A percentile compares a stretch with the other conserved stretches of the same genome.
These are phyloP conservation scores for Lycodopsis pacificus DNA, from an alignment of 2,797 vertebrate species.

Conservation along the genomic window DNA sequence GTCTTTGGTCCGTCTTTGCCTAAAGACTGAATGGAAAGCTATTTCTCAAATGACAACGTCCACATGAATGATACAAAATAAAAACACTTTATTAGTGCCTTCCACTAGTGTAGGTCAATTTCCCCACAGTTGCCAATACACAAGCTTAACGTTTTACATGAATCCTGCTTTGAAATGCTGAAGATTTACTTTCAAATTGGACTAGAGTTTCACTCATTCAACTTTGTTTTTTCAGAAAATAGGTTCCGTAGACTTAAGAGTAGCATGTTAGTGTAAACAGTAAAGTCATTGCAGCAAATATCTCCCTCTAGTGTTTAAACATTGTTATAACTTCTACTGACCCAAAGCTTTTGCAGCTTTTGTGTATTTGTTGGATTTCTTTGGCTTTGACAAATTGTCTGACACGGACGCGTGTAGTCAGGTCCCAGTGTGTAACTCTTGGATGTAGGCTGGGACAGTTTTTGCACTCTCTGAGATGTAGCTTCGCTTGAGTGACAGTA, in stretches of 20 bases:
- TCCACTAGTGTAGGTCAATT: slow-evolving; percentile 62
- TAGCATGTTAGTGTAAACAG: slow-evolving; percentile 70
- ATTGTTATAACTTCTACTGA: slow-evolving; percentile 49
- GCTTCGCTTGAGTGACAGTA: slow-evolving; percentile 81
- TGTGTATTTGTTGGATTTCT: slow-evolving; percentile 49
- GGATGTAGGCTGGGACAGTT: slow-evolving; percentile 58
- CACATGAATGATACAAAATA: slow-evolving; percentile 64
- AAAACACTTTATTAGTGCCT: slow-evolving; percentile 73
- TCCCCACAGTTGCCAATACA: slow-evolving; percentile 37
- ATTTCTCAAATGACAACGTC: slow-evolving; percentile 41
- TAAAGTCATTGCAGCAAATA: slow-evolving; percentile 59
- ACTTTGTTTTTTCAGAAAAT: slow-evolving; percentile 12
- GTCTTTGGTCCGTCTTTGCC: slow-evolving; percentile 7
- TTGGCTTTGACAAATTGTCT: slow-evolving; percentile 52
- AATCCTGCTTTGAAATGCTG: slow-evolving; percentile 9
- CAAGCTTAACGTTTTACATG: slow-evolving; percentile 17
- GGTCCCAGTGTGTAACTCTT: slow-evolving; percentile 48
- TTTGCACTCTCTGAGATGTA: slow-evolving; percentile 81
- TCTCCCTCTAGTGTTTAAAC: slow-evolving; percentile 72
- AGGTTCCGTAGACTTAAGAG: slow-evolving; percentile 52
- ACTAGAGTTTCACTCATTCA: slow-evolving; percentile 7
- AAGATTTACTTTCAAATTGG: background rate
- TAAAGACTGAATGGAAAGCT: slow-evolving; percentile 27
- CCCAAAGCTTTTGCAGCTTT: slow-evolving; percentile 66
- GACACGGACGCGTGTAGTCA: slow-evolving; percentile 43